Base-by-base conservation (phyloP, 2,113 vertebrate genomes). In the Eudyptes chrysolophus region DNA sequence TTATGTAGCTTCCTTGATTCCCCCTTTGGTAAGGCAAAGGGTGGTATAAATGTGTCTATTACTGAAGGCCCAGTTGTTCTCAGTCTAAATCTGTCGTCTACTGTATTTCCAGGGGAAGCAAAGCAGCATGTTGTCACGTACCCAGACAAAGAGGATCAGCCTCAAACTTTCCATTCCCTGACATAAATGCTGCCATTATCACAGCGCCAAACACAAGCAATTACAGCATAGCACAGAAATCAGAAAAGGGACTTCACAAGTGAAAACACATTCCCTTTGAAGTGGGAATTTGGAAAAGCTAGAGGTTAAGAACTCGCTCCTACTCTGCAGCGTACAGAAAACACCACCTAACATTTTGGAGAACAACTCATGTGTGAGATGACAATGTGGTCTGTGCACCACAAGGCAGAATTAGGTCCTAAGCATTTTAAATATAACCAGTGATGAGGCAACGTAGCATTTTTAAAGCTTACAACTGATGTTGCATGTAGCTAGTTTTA, bases 351-450 rank as follows among this genome's bases (percentile, higher is more conserved):
- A 25, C 16, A 9, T 49, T 62, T 18, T 48, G 27, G 55, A 80
- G 84, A 61, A 77, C 10, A 44, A 16, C 19, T 86, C 19, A 3
- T 4, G 14, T 13, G 15, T 2, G 24, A 34, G 25, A 0, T 49
- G 17, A 38, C n/a, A 82, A 60, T 0, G 0, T 61, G 65, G 8
- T 72, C 40, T n/a, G 21, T 36, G 20, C 24, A 82, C 21, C 34
- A n/a, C 15, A 62, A 62, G 9, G 64, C 51, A 86, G 16, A 86
- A 80, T 22, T 34, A 66, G 60, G 42, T 60, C 22, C 60, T 44
- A 46, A 58, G 24, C 9, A 40, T 21, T 70, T 77, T 20, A 74
- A 66, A 80, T 40, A 74, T 5, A 66, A 16, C 6, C 29, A 84
- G 21, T 4, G 14, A 70, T 13, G 4, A 84, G 29, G 13, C 36